Conservation (phyloP, 2,113 vertebrate species). For the Atrichornis clamosus region DNA sequence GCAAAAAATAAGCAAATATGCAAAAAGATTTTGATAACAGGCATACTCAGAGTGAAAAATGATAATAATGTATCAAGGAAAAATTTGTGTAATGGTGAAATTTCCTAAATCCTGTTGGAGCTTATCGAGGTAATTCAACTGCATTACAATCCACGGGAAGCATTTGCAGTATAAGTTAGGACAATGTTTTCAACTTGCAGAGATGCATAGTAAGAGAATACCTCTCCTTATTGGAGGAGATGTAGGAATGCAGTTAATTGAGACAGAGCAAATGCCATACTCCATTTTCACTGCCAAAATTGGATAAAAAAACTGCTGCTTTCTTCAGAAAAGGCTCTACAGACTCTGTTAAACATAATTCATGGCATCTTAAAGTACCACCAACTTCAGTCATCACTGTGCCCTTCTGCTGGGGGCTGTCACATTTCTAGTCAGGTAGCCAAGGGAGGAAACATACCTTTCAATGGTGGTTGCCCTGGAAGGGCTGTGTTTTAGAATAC, state of each 20-base stretch:
- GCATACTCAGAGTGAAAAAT: background rate
- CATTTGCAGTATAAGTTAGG: background rate
- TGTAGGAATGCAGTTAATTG: background rate
- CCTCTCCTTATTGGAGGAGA: background rate
- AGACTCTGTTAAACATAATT: background rate
- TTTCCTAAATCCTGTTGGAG: background rate
- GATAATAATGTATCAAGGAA: background rate
- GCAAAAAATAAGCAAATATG: background rate
- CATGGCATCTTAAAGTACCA: background rate
- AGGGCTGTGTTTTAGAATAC: background rate
- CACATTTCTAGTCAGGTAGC: background rate
- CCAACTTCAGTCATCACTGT: background rate
- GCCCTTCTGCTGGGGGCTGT: background rate
- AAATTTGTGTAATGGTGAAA: background rate
- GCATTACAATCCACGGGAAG: background rate
- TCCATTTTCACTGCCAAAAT: background rate
- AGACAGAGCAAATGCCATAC: background rate
- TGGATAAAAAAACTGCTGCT: background rate
- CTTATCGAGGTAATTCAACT: background rate
- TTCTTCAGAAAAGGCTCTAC: background rate
- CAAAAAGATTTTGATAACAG: background rate
- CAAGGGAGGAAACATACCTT: background rate
- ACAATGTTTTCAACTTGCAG: accelerated
- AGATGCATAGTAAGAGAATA: background rate
- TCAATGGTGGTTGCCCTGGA: background rate